Conservation (phyloP, 2,113 vertebrate species). For the Chauna torquata region DNA sequence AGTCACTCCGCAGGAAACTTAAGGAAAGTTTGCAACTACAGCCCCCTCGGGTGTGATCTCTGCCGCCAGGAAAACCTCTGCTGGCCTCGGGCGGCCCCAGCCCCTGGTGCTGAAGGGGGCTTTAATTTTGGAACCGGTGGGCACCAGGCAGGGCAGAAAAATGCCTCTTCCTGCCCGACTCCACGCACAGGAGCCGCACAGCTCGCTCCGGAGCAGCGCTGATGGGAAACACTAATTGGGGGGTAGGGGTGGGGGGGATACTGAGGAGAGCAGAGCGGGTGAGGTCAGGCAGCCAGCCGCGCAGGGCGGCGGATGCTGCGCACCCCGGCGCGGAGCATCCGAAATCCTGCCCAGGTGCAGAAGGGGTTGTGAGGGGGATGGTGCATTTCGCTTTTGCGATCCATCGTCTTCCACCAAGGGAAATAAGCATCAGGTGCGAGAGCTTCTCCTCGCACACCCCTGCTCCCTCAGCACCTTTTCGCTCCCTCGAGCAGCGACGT, state of each 20-base stretch:
- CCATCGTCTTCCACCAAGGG: neutral
- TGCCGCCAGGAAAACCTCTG: fast-evolving
- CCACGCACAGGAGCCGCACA: neutral
- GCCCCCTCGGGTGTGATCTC: neutral
- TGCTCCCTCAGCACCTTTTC: neutral
- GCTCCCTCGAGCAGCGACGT: neutral
- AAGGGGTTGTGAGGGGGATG: fast-evolving
- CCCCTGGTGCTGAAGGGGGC: neutral
- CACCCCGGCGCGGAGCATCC: neutral
- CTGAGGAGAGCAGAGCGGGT: neutral
- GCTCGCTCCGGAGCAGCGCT: neutral
- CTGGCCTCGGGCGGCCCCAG: too few relatives aligned
- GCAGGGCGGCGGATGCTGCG: neutral
- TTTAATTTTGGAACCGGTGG: neutral
- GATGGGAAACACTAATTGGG: neutral
- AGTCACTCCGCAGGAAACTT: neutral
- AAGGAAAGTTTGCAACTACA: neutral
- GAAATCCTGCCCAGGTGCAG: neutral
- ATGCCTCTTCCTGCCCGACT: neutral
- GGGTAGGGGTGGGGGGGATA: neutral
- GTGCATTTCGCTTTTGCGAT: neutral
- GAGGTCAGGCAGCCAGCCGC: too few relatives aligned
- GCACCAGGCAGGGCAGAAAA: neutral
- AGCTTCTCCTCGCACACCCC: neutral
- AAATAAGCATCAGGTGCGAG: neutral